phyloP scores from a whole-genome alignment of 2,113 vertebrate species.

The Capreolus pygargus region DNA sequence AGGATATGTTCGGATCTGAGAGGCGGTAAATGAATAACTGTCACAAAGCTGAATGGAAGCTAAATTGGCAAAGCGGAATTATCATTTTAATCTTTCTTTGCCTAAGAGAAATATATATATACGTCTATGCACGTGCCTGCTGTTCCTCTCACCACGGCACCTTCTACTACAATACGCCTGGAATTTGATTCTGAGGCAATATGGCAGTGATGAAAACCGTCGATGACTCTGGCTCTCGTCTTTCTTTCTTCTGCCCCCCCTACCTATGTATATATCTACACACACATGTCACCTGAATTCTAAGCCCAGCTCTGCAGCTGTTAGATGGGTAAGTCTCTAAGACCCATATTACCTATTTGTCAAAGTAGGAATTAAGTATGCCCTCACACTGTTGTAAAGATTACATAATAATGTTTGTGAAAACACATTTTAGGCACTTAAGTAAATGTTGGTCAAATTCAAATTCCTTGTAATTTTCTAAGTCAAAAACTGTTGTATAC shows the following conservation, averaged over 20 bases:
- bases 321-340: background rate
- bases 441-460: background rate
- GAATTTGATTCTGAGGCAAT: background rate
- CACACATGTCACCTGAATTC: background rate
- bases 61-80: background rate
- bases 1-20: background rate
- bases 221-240: background rate
- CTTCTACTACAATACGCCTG: background rate
- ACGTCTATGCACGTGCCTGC: background rate
- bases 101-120: background rate
- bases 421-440: background rate
- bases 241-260: background rate
- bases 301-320: background rate
- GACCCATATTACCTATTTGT: background rate
- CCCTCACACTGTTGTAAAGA: background rate
- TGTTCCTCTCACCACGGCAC: background rate
- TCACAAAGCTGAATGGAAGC: background rate
- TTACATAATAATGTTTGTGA: background rate
- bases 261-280: rapidly evolving
- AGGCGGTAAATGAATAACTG: background rate
- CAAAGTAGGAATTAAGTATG: background rate
- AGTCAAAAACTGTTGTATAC: background rate
- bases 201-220: background rate
- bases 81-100: background rate
- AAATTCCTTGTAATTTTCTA: constrained; percentile 5